These are phyloP conservation scores for Polypterus bichir DNA, from an alignment of 2,113 vertebrate species.

Conservation along the genomic window DNA sequence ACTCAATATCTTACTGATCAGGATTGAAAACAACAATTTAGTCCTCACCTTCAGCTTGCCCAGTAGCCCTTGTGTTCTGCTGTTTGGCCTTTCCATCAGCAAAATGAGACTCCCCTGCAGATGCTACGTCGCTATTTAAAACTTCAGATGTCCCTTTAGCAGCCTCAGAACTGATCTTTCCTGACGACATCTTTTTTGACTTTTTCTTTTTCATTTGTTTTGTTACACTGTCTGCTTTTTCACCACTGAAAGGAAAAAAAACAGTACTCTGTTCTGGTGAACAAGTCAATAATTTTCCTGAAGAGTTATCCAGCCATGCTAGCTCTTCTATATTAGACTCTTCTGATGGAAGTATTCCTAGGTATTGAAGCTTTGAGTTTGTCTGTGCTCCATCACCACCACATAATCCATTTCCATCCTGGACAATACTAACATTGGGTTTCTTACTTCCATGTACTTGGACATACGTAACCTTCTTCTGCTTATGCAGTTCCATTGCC, in stretches of 20 bases:
- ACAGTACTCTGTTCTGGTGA: slow-evolving; percentile 1
- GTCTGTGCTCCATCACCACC: slow-evolving; percentile 36
- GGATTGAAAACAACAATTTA: too few species aligned
- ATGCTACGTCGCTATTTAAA: slow-evolving; percentile 9
- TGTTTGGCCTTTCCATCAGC: too few species aligned
- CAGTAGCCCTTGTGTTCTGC: too few species aligned
- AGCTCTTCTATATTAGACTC: slow-evolving; percentile 1
- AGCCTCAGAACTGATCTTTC: slow-evolving; percentile 22
- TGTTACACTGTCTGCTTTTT: slow-evolving; percentile 10
- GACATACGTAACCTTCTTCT: slow-evolving; percentile 22
- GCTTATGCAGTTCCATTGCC: slow-evolving; percentile 18
- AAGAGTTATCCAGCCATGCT: slow-evolving; percentile 3
- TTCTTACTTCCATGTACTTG: slow-evolving; percentile 28
- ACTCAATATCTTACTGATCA: too few species aligned
- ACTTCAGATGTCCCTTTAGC: not conserved
- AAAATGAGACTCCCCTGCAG: not conserved
- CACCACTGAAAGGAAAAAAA: slow-evolving; percentile 12
- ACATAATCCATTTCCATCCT: slow-evolving; percentile 44
- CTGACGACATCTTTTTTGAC: slow-evolving; percentile 30
- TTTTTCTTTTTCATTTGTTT: slow-evolving; percentile 28
- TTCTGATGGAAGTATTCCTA: not conserved
- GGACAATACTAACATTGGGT: slow-evolving; percentile 34
- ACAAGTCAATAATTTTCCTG: not conserved
- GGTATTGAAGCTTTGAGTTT: slow-evolving; percentile 21
- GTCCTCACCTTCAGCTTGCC: too few species aligned